phyloP scores from a whole-genome alignment of 2,113 vertebrate species.

The Otolemur garnettii region DNA sequence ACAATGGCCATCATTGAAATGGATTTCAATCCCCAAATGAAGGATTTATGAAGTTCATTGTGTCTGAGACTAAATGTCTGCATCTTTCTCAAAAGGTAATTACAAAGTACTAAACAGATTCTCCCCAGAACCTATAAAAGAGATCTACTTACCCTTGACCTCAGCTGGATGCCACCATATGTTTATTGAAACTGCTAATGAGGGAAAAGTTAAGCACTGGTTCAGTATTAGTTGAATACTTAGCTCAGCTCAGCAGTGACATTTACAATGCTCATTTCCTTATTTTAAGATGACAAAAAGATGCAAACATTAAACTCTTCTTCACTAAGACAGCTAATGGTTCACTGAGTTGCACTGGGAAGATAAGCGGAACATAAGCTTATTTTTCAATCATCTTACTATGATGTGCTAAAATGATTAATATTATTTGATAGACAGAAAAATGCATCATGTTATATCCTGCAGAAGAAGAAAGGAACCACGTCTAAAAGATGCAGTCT shows the following conservation, averaged over 20 bases:
- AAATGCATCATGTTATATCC: background rate
- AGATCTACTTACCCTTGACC: background rate
- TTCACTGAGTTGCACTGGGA: constrained; percentile 29
- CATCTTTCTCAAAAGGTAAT: constrained; percentile 60
- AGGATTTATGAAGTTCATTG: constrained; percentile 64
- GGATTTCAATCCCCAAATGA: constrained; percentile 75
- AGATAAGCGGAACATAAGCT: background rate
- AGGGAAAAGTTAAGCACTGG: constrained; percentile 68
- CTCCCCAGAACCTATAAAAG: background rate
- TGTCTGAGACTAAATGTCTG: constrained; percentile 53
- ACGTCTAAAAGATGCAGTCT: background rate
- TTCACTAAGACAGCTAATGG: constrained; percentile 53
- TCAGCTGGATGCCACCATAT: background rate
- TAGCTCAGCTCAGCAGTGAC: constrained; percentile 23
- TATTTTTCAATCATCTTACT: constrained; percentile 61
- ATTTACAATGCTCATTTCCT: constrained; percentile 69
- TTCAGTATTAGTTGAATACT: constrained; percentile 52
- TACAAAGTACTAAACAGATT: constrained; percentile 56
- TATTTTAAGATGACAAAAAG: constrained; percentile 72
- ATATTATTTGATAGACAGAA: background rate
- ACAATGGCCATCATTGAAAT: constrained; percentile 69
- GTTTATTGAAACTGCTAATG: constrained; percentile 52
- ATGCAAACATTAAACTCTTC: constrained; percentile 41
- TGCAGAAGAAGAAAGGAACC: background rate
- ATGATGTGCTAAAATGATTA: background rate